These are phyloP conservation scores for Tryphoninae sp. DNA, from an alignment of 2,888 invertebrate species.

Conservation along the genomic window DNA sequence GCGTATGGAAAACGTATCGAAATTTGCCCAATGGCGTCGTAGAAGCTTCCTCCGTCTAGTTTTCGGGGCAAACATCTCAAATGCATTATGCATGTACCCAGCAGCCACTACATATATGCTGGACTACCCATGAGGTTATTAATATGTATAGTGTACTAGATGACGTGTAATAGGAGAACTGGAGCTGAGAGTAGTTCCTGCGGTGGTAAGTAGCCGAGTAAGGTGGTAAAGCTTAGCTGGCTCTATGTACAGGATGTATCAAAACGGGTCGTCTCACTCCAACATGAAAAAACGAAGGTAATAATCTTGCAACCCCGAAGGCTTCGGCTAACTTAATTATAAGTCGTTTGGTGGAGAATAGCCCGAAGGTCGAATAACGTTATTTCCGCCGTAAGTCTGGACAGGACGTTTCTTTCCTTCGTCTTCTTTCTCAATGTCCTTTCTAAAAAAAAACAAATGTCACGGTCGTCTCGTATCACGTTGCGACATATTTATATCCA, in stretches of 20 bases:
- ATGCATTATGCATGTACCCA: constrained; percentile 59
- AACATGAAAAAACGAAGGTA: neutral
- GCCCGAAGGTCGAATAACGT: neutral
- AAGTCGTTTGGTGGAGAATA: neutral
- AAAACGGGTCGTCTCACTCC: constrained; percentile 13
- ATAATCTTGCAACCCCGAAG: neutral
- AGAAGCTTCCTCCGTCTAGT: constrained; percentile 39
- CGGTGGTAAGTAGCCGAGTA: constrained; percentile 51
- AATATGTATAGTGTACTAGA: constrained; percentile 59
- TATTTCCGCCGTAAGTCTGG: neutral
- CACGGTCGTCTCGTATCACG: too few species aligned
- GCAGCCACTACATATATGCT: constrained; percentile 34
- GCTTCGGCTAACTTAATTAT: neutral
- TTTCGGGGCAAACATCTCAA: constrained; percentile 36
- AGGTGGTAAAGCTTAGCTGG: constrained; percentile 17
- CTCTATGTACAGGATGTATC: constrained; percentile 39
- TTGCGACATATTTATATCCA: too few species aligned
- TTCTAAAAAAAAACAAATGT: too few species aligned
- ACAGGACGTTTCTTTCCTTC: neutral
- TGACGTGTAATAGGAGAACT: constrained; percentile 55
- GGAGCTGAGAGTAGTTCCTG: constrained; percentile 44
- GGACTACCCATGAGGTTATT: constrained; percentile 57
- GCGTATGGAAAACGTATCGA: constrained; percentile 25
- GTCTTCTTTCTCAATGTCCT: too few species aligned
- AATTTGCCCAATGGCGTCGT: constrained; percentile 32